A percentile compares a stretch with the other conserved stretches of the same genome.
These are phyloP conservation scores for Toxostoma redivivum DNA, from an alignment of 2,113 vertebrate species.

Conservation along the genomic window DNA sequence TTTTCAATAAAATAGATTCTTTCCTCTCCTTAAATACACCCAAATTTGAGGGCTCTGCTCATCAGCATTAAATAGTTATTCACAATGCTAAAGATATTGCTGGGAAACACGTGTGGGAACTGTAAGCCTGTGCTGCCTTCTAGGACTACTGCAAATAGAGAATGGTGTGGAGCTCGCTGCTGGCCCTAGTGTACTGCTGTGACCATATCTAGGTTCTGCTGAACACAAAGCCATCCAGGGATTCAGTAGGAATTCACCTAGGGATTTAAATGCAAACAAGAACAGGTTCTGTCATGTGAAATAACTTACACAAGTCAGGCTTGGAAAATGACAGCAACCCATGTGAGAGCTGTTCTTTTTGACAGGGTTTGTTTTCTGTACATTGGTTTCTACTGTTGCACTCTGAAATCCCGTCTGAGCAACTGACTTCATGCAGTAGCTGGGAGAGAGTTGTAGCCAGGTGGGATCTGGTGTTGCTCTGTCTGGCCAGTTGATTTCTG, in stretches of 20 bases:
- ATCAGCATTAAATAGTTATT: neutral
- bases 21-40: neutral
- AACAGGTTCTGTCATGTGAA: neutral
- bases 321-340: neutral
- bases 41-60: neutral
- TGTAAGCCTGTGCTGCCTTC: neutral
- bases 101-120: neutral
- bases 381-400: neutral
- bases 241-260: neutral
- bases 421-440: neutral
- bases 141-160: neutral
- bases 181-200: neutral
- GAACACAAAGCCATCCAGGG: neutral
- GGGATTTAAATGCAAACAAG: neutral
- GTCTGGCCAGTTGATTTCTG: neutral
- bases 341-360: neutral
- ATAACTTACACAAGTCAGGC: neutral
- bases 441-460: neutral
- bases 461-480: neutral
- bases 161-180: neutral
- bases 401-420: neutral
- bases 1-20: neutral
- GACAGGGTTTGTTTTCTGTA: neutral
- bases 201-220: neutral
- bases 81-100: neutral